Evolutionary conservation across 2,888 invertebrate genomes (phyloP).

Genomic region (Heliothis peltigera): DNA sequence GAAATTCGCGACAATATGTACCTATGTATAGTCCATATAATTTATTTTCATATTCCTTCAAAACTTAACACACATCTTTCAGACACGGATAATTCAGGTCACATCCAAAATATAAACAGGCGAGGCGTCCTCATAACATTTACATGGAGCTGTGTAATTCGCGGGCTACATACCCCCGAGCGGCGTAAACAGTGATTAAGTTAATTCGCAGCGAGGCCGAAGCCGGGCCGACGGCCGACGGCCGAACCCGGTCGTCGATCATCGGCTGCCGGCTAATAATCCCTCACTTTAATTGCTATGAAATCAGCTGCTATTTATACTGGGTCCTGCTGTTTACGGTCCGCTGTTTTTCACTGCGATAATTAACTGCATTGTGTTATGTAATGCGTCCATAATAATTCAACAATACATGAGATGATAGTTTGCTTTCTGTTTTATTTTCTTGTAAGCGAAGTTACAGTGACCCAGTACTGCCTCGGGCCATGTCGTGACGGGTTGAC

Average conservation of each 20-base stretch:
- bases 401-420: conserved; percentile 38
- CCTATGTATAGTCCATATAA: no score
- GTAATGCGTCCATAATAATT: conserved; percentile 38
- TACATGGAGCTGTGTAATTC: conserved; percentile 49
- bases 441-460: conserved; percentile 16
- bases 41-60: not conserved
- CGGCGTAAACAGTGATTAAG: conserved; percentile 61
- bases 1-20: no score
- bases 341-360: conserved; percentile 48
- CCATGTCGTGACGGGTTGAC: conserved; percentile 49
- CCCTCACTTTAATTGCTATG: conserved; percentile 73
- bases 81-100: conserved; percentile 17
- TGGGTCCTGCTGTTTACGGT: conserved; percentile 49
- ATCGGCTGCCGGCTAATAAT: conserved; percentile 65
- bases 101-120: conserved; percentile 32
- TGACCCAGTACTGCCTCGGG: conserved; percentile 27
- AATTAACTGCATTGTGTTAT: conserved; percentile 53
- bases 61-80: not conserved
- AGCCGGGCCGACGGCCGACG: conserved; percentile 58
- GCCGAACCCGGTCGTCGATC: conserved; percentile 62
- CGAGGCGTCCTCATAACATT: conserved; percentile 45
- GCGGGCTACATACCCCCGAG: conserved; percentile 42
- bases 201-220: conserved; percentile 57
- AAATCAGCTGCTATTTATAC: conserved; percentile 74
- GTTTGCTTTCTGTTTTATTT: conserved; percentile 41